These are phyloP conservation scores for Sphaeridia pumilis DNA, from an alignment of 2,888 invertebrate genomes.

Conservation along the genomic window DNA sequence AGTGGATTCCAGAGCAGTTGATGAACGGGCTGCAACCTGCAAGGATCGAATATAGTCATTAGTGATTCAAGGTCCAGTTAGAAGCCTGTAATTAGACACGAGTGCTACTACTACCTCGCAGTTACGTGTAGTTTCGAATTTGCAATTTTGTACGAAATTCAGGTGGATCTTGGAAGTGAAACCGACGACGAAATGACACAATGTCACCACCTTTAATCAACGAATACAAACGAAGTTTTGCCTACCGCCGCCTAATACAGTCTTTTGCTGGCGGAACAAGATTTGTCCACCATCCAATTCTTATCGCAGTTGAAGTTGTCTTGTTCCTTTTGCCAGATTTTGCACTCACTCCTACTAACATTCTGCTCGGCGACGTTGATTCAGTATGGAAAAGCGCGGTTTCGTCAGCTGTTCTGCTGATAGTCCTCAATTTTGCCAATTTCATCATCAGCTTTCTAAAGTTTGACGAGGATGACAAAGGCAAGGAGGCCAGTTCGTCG, in stretches of 20 bases:
- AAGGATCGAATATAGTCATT: no score
- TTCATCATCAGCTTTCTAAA: constrained; percentile 25
- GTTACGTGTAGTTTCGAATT: no score
- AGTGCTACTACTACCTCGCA: no score
- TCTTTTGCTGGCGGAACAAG: constrained; percentile 29
- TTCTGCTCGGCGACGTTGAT: constrained; percentile 9
- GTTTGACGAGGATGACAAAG: constrained; percentile 14
- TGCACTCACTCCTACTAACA: constrained; percentile 13
- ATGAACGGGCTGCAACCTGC: no score
- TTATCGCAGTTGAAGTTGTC: constrained; percentile 21
- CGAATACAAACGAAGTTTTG: constrained; percentile 30
- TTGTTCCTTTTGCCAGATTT: constrained; percentile 26
- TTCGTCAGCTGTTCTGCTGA: constrained; percentile 18
- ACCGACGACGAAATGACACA: no score
- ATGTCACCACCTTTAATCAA: constrained; percentile 34
- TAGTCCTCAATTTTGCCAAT: constrained; percentile 21
- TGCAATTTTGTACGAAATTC: no score
- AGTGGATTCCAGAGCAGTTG: no score
- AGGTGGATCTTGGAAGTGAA: no score
- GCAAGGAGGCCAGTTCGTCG: constrained; percentile 13
- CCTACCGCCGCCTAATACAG: constrained; percentile 23
- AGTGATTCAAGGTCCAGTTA: no score
- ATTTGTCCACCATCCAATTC: constrained; percentile 18
- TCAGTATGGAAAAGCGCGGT: constrained; percentile 19
- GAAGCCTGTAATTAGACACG: no score